phyloP scores from a whole-genome alignment of 2,888 invertebrate species.

The Lycocerus yunnanus region DNA sequence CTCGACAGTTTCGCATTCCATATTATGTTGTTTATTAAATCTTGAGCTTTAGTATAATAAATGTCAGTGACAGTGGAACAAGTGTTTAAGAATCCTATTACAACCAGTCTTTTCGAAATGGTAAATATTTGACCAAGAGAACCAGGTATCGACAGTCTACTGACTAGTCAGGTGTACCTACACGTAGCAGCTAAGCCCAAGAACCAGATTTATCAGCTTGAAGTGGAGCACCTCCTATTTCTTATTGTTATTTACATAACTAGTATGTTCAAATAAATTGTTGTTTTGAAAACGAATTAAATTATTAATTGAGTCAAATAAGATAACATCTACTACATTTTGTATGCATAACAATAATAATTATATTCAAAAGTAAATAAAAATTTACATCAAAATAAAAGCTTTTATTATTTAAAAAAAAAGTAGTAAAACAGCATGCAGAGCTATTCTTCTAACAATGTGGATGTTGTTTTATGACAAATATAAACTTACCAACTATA shows the following conservation, averaged over 20 bases:
- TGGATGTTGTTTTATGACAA: background rate
- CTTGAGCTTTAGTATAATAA: conserved; percentile 28
- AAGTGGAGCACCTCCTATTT: conserved; percentile 20
- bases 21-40: conserved; percentile 23
- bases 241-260: conserved; percentile 24
- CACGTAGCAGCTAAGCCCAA: background rate
- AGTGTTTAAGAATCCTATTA: conserved; percentile 41
- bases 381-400: conserved; percentile 27
- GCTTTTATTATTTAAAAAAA: conserved; percentile 5
- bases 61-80: conserved; percentile 37
- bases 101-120: conserved; percentile 24
- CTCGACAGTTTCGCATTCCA: conserved; percentile 23
- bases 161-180: conserved; percentile 13
- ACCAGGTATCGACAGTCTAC: conserved; percentile 15
- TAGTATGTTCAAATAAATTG: conserved; percentile 19
- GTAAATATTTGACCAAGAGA: conserved; percentile 30
- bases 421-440: conserved; percentile 21
- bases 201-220: conserved; percentile 7
- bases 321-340: conserved; percentile 1
- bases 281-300: conserved; percentile 22
- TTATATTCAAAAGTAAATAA: conserved; percentile 1
- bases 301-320: conserved; percentile 11
- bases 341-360: background rate
- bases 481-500: conserved; percentile 4
- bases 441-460: conserved; percentile 9